These are phyloP conservation scores for Phenganax marumi DNA, from an alignment of 92 coral and sea anemone genomes.

Conservation along the genomic window DNA sequence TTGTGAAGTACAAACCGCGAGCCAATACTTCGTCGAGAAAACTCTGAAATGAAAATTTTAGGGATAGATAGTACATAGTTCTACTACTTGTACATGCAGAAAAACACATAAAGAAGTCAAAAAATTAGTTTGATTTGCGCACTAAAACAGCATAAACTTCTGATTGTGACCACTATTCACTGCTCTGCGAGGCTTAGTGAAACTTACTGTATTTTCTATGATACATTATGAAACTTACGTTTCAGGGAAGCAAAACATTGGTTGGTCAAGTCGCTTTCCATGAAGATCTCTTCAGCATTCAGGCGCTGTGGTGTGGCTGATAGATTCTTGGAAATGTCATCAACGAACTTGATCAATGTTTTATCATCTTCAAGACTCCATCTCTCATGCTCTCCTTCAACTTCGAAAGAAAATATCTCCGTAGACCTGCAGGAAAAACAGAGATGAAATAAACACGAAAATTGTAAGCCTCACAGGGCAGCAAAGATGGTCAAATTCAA, in stretches of 20 bases:
- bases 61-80: background rate
- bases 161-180: too few relatives aligned
- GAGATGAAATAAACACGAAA: background rate
- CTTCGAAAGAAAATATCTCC: constrained; percentile 65
- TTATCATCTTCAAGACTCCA: constrained; percentile 81
- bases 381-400: constrained; percentile 72
- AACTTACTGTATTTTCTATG: too few relatives aligned
- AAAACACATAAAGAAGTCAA: background rate
- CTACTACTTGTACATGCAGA: background rate
- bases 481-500: background rate
- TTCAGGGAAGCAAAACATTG: constrained; percentile 62
- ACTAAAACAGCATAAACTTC: too few relatives aligned
- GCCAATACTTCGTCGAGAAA: constrained; percentile 71
- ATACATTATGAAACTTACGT: constrained; percentile 44
- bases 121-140: background rate
- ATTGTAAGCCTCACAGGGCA: background rate
- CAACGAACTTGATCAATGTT: constrained; percentile 70
- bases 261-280: constrained; percentile 67
- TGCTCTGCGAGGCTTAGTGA: too few relatives aligned
- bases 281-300: constrained; percentile 81
- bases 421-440: constrained; percentile 65
- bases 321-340: constrained; percentile 69
- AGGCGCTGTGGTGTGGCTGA: constrained; percentile 88
- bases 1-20: constrained; percentile 91
- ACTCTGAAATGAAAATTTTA: constrained; percentile 45